Evolutionary conservation across 2,888 invertebrate genomes (phyloP).

Genomic region (Diplazon laetatorius): DNA sequence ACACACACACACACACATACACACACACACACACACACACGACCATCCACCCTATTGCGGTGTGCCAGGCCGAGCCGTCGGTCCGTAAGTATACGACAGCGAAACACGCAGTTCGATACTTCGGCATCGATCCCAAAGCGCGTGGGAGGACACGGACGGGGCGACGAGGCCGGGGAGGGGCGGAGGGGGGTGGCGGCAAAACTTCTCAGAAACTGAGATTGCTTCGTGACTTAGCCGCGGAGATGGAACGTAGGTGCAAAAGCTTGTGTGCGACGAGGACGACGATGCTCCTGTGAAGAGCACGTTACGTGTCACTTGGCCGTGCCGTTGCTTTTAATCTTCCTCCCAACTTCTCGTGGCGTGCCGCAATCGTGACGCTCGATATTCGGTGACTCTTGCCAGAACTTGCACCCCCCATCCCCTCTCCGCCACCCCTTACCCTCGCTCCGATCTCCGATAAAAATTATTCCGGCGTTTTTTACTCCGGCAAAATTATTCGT

Average conservation of each 20-base stretch:
- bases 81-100: conserved; percentile 45
- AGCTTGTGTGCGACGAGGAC: conserved; percentile 12
- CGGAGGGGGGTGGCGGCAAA: too few relatives aligned
- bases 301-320: conserved; percentile 63
- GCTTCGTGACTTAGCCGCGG: conserved; percentile 54
- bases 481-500: not conserved
- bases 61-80: conserved; percentile 27
- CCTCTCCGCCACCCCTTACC: too few relatives aligned
- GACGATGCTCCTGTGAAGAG: conserved; percentile 57
- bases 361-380: conserved; percentile 27
- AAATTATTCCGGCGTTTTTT: conserved; percentile 11
- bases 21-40: not conserved
- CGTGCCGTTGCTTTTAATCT: conserved; percentile 62
- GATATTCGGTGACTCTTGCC: conserved; percentile 35
- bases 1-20: too few relatives aligned
- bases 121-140: conserved; percentile 50
- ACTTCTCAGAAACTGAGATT: conserved; percentile 62
- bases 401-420: not conserved
- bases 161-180: too few relatives aligned
- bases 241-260: not conserved
- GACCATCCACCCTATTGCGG: not conserved
- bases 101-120: conserved; percentile 46
- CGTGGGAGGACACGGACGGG: too few relatives aligned
- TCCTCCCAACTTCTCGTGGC: conserved; percentile 55
- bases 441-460: too few relatives aligned